phyloP scores from a whole-genome alignment of 2,888 invertebrate genomes.

The Drosophila anomalata region DNA sequence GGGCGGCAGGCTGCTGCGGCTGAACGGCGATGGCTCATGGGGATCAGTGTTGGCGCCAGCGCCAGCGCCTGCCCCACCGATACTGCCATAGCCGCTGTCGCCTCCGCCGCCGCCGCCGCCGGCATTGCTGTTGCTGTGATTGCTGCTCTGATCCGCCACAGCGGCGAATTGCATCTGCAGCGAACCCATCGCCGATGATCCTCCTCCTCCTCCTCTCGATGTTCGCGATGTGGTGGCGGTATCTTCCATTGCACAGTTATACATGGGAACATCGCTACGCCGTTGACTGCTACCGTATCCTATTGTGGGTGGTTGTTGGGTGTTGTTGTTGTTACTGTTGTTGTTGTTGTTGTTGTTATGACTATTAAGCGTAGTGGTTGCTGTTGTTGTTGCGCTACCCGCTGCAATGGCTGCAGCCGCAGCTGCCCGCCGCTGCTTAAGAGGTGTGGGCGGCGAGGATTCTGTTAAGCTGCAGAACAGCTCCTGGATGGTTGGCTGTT shows the following conservation, averaged over 20 bases:
- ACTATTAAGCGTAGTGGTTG: constrained; percentile 66
- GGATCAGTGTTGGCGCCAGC: constrained; percentile 71
- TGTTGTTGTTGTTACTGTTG: constrained; percentile 40
- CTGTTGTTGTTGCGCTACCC: constrained; percentile 51
- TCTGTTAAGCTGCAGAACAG: constrained; percentile 67
- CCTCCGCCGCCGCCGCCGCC: constrained; percentile 16
- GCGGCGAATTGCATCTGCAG: constrained; percentile 68
- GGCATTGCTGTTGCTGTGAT: constrained; percentile 44
- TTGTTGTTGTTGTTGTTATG: constrained; percentile 49
- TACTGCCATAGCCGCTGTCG: constrained; percentile 40
- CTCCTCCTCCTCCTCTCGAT: constrained; percentile 1
- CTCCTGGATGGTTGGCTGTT: constrained; percentile 65
- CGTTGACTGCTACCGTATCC: constrained; percentile 49
- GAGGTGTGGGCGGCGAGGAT: constrained; percentile 63
- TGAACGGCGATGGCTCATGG: constrained; percentile 49
- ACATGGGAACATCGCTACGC: constrained; percentile 83
- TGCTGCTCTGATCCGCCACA: constrained; percentile 51
- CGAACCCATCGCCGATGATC: constrained; percentile 61
- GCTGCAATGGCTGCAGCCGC: constrained; percentile 47
- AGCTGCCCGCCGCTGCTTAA: constrained; percentile 53
- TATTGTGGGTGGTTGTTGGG: constrained; percentile 63
- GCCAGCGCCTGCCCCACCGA: constrained; percentile 57
- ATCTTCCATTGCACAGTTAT: constrained; percentile 82
- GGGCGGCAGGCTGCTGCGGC: constrained; percentile 46
- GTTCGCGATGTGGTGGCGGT: constrained; percentile 38